A percentile compares a stretch with the other conserved stretches of the same genome.
Conservation (phyloP, 2,113 vertebrate species). For the Erythrocebus patas region DNA sequence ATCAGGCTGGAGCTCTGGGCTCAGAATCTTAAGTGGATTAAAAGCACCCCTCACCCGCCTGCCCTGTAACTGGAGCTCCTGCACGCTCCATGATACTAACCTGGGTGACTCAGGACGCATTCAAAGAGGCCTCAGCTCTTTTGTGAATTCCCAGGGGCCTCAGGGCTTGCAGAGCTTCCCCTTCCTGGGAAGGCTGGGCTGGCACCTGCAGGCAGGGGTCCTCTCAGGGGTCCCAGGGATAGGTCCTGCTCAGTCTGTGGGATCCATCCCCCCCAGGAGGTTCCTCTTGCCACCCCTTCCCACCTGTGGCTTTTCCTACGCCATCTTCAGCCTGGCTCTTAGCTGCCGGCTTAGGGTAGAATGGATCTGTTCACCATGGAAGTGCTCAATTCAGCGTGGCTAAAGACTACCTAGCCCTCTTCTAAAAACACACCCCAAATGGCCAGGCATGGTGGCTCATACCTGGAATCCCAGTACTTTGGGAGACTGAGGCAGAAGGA, state of each 20-base stretch:
- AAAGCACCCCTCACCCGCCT: rapidly evolving
- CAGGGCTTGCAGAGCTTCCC: background rate
- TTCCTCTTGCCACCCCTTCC: no score
- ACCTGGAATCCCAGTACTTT: no score
- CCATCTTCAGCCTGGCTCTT: background rate
- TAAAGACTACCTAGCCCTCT: no score
- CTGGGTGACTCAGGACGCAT: no score
- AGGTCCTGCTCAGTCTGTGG: background rate
- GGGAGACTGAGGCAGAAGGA: no score
- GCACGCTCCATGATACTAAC: rapidly evolving
- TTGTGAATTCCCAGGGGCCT: background rate
- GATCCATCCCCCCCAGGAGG: rapidly evolving
- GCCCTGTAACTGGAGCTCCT: background rate
- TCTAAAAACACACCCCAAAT: background rate
- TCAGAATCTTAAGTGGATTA: no score
- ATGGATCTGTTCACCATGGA: no score
- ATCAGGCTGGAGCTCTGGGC: background rate
- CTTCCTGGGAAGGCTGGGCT: background rate
- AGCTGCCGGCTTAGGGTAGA: background rate
- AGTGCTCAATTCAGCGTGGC: background rate
- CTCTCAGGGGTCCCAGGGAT: background rate
- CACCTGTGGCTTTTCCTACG: background rate
- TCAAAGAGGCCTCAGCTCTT: background rate
- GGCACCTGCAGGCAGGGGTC: background rate
- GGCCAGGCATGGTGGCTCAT: no score